phyloP scores from a whole-genome alignment of 1,140 invertebrate species.

The Hyphantria cunea region DNA sequence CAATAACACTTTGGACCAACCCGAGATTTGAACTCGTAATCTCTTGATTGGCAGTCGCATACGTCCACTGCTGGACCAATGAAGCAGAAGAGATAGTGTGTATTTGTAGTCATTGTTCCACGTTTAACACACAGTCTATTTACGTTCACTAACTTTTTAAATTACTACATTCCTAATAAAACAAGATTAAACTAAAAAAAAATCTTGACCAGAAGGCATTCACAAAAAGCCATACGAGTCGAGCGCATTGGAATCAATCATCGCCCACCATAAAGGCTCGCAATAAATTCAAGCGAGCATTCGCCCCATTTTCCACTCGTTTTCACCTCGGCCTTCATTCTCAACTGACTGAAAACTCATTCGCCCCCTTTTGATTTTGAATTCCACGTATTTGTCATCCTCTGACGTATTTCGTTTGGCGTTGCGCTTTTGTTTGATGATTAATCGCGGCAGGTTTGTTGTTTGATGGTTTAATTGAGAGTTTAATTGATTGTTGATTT shows the following conservation, averaged over 20 bases:
- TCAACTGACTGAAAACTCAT: slow-evolving; percentile 24
- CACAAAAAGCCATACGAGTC: no score
- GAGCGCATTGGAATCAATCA: slow-evolving; percentile 51
- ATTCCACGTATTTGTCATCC: slow-evolving; percentile 47
- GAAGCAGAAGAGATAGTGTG: no score
- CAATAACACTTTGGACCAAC: no score
- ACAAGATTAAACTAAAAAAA: no score
- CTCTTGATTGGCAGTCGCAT: no score
- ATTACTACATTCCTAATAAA: no score
- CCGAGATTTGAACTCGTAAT: no score
- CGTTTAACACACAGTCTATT: no score
- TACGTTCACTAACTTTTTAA: no score
- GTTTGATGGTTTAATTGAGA: slow-evolving; percentile 12
- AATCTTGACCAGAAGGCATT: no score
- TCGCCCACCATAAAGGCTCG: slow-evolving; percentile 44
- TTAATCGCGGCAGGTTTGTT: slow-evolving; percentile 21
- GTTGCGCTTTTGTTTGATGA: slow-evolving; percentile 24
- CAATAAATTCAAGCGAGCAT: slow-evolving; percentile 53
- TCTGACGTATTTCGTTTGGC: slow-evolving; percentile 23
- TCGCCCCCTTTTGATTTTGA: slow-evolving; percentile 22
- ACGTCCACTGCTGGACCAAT: no score
- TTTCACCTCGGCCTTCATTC: slow-evolving; percentile 47
- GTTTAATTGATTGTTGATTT: slow-evolving; percentile 13
- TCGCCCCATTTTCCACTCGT: slow-evolving; percentile 57
- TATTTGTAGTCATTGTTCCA: no score